These are phyloP conservation scores for Ischnura elegans DNA, from an alignment of 2,888 invertebrate species.

Conservation along the genomic window DNA sequence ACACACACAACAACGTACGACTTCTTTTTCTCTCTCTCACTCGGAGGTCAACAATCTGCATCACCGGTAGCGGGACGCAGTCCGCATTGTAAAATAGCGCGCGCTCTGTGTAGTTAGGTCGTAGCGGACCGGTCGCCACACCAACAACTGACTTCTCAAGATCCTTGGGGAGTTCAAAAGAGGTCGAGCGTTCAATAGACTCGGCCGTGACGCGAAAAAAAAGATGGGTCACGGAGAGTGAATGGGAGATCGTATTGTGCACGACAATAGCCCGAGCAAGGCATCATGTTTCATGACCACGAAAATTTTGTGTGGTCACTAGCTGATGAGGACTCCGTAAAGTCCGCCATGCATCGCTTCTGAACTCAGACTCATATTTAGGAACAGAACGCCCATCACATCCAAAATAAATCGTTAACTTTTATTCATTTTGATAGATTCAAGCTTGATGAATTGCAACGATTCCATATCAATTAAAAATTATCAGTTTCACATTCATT, in stretches of 20 bases:
- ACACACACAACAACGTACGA: neutral
- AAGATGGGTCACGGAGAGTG: neutral
- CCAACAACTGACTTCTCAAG: neutral
- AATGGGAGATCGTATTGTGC: neutral
- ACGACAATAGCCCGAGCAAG: neutral
- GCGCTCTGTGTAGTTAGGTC: neutral
- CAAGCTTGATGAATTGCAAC: too few species aligned
- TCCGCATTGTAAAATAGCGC: neutral
- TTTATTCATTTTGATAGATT: too few species aligned
- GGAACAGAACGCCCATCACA: too few species aligned
- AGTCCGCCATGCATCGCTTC: too few species aligned
- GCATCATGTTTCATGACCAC: neutral
- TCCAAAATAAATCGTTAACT: too few species aligned
- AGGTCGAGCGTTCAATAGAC: conserved; percentile 3
- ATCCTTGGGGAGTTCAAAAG: neutral
- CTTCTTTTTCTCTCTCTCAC: neutral
- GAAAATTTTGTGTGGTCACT: neutral
- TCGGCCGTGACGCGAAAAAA: neutral
- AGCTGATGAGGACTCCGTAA: neutral
- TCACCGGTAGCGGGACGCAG: neutral
- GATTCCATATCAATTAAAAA: too few species aligned
- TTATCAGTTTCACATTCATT: too few species aligned
- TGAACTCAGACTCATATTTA: too few species aligned
- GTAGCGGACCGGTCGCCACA: neutral
- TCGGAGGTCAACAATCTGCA: conserved; percentile 25